Evolutionary conservation across 2,797 vertebrate genomes (phyloP).

Genomic region (Sebastes melanostomus): DNA sequence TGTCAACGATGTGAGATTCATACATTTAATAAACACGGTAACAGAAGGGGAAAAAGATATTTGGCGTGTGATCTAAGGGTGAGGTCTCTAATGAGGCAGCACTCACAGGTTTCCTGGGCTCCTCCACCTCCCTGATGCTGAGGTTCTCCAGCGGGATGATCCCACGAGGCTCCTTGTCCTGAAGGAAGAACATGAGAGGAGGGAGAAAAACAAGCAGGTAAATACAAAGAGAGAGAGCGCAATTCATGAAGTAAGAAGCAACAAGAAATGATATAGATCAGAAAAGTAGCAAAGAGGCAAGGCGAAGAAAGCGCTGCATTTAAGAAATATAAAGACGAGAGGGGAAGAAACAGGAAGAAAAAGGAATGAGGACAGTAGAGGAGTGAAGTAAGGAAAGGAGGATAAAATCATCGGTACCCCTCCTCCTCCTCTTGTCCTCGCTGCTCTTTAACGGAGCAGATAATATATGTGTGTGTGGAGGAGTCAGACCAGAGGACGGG

Average conservation of each 20-base stretch:
- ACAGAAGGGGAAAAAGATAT: background rate
- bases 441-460: constrained; percentile 35
- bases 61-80: background rate
- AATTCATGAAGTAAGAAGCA: background rate
- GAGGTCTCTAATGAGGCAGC: constrained; percentile 36
- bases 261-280: background rate
- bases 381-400: background rate
- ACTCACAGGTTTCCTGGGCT: constrained; percentile 95
- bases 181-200: constrained; percentile 16
- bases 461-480: constrained; percentile 20
- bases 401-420: background rate
- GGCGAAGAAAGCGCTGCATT: background rate
- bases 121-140: constrained; percentile 96
- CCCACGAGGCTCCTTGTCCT: constrained; percentile 97
- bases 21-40: background rate
- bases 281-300: background rate
- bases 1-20: background rate
- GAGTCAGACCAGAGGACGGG: constrained; percentile 59
- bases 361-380: background rate
- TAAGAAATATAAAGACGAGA: background rate
- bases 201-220: constrained; percentile 13
- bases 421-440: background rate
- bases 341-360: background rate
- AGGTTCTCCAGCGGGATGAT: constrained; percentile 97
- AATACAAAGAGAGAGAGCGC: background rate